Evolutionary conservation across 2,888 invertebrate species (phyloP), one percentile per base, ranked within the genome.

Genomic region (Plutella xylostella): DNA sequence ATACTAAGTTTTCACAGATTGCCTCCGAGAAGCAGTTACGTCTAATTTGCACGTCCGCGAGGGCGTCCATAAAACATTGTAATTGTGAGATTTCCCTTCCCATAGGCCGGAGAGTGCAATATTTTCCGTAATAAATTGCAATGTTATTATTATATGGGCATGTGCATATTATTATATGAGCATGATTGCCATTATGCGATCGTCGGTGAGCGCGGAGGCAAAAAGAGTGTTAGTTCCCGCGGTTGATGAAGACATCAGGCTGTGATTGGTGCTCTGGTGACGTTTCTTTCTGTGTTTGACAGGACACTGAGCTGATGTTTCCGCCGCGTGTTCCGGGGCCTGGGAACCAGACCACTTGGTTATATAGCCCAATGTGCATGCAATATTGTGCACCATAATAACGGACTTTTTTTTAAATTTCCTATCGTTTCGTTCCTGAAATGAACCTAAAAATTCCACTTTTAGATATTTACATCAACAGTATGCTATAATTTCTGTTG

Each of bases 141-240:
- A 52, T 52, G 47, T 49, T 48, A 51, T 50, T 49, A 53, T 31
- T 44, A 44, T 44, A 44, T 38, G 37, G 18, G 17, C 25, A 35
- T 43, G 43, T n/a, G n/a, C n/a, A n/a, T n/a, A n/a, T n/a, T n/a
- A n/a, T n/a, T 44, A 44, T 44, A 44, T 38, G 37, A 25, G 17
- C 25, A 35, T 43, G 43, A 43, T 37, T 43, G 37, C 43, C 43
- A 43, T 37, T 37, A 43, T 19, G 43, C 43, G 22, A 43, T 37
- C 43, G 28, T 19, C 30, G 31, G 30, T 12, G 42, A 42, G 14
- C 31, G 42, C 20, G 50, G 50, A 44, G 48, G 57, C 62, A 66
- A 65, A 65, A 67, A 67, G 61, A 68, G 62, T 5, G n/a, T 17
- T 12, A 40, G 45, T 40, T 38, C 40, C 43, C 30, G 43, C 37